Percentiles rank a stretch among this genome's conserved stretches.
phyloP scores from a whole-genome alignment of 2,113 vertebrate genomes.

The Lepisosteus osseus region DNA sequence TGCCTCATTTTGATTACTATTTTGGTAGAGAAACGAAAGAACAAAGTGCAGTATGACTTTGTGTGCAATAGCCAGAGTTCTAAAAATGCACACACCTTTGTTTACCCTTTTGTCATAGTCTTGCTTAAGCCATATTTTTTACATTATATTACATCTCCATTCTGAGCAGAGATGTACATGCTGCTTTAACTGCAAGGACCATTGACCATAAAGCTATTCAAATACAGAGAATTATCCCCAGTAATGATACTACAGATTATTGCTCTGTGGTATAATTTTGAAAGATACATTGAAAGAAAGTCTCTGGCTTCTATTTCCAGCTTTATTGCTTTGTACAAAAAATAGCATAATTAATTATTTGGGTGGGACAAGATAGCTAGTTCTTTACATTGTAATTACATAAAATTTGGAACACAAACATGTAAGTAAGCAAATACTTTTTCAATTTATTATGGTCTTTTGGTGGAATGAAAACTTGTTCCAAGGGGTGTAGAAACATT shows the following conservation, averaged over 20 bases:
- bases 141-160: background rate
- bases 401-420: no score
- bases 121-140: background rate
- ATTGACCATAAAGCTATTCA: background rate
- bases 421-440: no score
- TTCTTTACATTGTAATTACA: no score
- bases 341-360: slow-evolving; percentile 1
- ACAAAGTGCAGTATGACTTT: background rate
- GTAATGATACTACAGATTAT: background rate
- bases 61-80: background rate
- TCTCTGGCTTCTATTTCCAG: background rate
- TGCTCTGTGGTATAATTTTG: background rate
- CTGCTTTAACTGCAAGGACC: no score
- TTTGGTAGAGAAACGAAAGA: background rate
- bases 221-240: background rate
- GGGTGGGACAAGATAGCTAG: background rate
- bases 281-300: background rate
- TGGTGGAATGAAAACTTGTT: background rate
- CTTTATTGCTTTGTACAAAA: background rate
- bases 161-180: background rate
- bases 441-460: no score
- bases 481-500: no score
- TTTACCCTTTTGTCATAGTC: background rate
- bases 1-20: background rate
- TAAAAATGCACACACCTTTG: background rate